Evolutionary conservation across 1,140 invertebrate genomes (phyloP), one percentile per base, ranked within the genome.

Genomic region (Drosophila takahashii): DNA sequence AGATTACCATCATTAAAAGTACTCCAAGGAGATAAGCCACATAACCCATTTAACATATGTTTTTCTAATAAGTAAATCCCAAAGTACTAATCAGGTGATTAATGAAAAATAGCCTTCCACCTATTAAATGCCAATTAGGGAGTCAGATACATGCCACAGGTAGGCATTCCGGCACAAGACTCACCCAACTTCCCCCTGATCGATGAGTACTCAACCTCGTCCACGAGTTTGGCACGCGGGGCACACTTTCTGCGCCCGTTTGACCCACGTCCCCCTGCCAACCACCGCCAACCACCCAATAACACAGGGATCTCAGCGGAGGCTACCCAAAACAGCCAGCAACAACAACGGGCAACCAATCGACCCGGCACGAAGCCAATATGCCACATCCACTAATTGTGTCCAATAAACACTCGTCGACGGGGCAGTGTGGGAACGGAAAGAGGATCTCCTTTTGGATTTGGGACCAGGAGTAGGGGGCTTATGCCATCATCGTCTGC

Each of bases 401-500:
- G 76, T 84, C 79, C 85, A 90, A 89, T 89, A 89, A 89, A 78
- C 84, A 89, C 72, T 80, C 79, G 81, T 67, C 84, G 60, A 59
- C 47, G 65, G 53, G 50, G 70, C 52, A 37, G 44, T 60, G 61
- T 67, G 69, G 60, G 77, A 74, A 73, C 51, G 76, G 56, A 66
- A 71, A 56, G 50, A 44, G 64, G 78, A 66, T 66, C 71, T 48
- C 22, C 13, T 4, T 34, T 66, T 58, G 44, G 9, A 34, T 36
- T 16, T 60, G 42, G 62, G 15, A 11, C 45, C 36, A 36, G 48
- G 44, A 53, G 47, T 44, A 47, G 62, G 42, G 58, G 75, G 70
- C 87, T 87, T 83, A 87, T 87, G 83, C 83, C 83, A 86, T 86
- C 83, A 86, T 86, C 83, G 86, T 86, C 83, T 86, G 83, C 83